Percentiles rank a stretch among this genome's conserved stretches.
Conservation (phyloP, 2,797 vertebrate genomes). For the Basileuterus tristriatus region DNA sequence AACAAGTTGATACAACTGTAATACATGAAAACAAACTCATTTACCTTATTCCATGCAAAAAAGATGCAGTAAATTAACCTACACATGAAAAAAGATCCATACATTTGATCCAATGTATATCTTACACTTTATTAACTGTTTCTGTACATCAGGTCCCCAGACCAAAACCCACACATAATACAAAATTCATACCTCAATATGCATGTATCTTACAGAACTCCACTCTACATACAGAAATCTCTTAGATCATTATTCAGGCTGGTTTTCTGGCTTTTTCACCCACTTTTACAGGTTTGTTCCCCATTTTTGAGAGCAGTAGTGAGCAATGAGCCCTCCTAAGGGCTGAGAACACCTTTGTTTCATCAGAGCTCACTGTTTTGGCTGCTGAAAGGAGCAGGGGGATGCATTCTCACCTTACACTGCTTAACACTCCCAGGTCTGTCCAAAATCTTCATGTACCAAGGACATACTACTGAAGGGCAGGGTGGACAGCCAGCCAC, state of each 20-base stretch:
- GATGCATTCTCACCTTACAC: neutral
- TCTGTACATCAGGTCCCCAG: slow-evolving; percentile 15
- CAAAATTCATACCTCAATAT: neutral
- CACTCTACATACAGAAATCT: neutral
- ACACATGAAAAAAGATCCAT: neutral
- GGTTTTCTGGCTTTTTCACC: neutral
- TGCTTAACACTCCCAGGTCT: neutral
- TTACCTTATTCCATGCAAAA: neutral
- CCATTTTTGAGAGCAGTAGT: neutral
- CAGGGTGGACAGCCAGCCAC: neutral
- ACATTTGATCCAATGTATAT: neutral
- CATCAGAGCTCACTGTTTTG: neutral
- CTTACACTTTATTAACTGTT: slow-evolving; percentile 51
- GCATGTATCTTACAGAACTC: neutral
- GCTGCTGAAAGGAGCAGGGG: neutral
- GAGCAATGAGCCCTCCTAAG: neutral
- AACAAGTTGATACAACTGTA: neutral
- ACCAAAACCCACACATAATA: slow-evolving; percentile 26
- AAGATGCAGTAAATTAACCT: neutral
- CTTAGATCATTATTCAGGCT: neutral
- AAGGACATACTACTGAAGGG: neutral
- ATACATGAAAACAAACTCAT: neutral
- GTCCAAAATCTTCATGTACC: neutral
- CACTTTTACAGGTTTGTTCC: neutral
- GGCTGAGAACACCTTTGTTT: neutral